Percentiles rank a stretch among this genome's conserved stretches.
Conservation (phyloP, 2,113 vertebrate genomes). For the Passer domesticus region DNA sequence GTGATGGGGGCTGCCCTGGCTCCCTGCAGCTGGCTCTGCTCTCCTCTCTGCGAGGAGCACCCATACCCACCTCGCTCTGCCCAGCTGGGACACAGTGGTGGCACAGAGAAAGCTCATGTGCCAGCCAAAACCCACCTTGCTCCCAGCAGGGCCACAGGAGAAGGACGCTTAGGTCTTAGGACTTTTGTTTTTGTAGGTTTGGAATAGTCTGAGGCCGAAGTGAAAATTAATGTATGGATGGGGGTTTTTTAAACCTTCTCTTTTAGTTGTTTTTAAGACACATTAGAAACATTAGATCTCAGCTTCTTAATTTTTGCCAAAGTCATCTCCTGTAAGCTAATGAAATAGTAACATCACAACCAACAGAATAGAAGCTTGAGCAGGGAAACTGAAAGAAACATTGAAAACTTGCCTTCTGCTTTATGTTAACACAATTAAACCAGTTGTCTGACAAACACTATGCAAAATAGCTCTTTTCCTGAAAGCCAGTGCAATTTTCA, state of each 20-base stretch:
- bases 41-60: neutral
- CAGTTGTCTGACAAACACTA: neutral
- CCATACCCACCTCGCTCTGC: rapidly evolving
- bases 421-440: neutral
- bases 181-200: neutral
- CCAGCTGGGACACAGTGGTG: neutral
- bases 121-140: neutral
- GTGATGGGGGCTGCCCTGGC: too few species aligned
- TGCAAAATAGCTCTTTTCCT: neutral
- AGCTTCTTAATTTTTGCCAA: neutral
- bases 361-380: neutral
- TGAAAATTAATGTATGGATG: neutral
- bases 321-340: neutral
- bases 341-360: neutral
- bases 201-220: neutral
- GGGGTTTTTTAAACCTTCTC: neutral
- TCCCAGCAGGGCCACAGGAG: neutral
- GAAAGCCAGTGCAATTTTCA: neutral
- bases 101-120: rapidly evolving
- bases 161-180: neutral
- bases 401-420: neutral
- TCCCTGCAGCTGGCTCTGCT: neutral
- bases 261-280: neutral
- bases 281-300: neutral
- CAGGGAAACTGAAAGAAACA: neutral